Percentiles rank a stretch among this genome's conserved stretches.
phyloP scores from a whole-genome alignment of 2,797 vertebrate genomes.

The Falco concolor region DNA sequence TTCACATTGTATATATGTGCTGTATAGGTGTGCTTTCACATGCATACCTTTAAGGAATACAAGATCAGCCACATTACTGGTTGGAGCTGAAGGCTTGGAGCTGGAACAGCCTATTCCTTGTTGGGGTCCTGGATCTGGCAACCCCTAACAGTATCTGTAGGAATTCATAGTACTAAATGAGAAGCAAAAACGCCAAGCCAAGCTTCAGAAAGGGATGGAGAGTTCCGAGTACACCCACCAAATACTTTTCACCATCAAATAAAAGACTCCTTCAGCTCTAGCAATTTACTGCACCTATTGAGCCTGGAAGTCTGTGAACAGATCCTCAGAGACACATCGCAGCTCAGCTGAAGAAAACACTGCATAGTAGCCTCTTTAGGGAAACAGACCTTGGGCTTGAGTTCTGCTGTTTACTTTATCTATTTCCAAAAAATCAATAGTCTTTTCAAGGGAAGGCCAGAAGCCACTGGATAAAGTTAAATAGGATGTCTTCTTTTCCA shows the following conservation, averaged over 20 bases:
- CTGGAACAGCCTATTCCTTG: background rate
- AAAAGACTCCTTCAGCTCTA: background rate
- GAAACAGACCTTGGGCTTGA: background rate
- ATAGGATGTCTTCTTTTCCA: background rate
- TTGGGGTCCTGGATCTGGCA: background rate
- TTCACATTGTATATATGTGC: background rate
- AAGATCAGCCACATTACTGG: background rate
- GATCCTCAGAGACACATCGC: background rate
- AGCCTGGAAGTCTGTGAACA: background rate
- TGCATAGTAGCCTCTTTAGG: background rate
- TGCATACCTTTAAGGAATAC: background rate
- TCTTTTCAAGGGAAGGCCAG: background rate
- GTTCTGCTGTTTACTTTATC: background rate
- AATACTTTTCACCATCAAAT: background rate
- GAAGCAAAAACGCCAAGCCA: background rate
- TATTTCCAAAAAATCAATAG: background rate
- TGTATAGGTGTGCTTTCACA: fast-evolving
- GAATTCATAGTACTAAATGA: background rate
- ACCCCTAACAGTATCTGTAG: background rate
- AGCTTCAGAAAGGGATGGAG: background rate
- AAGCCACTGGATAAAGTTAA: background rate
- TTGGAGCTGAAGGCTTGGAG: background rate
- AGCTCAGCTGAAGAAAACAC: background rate
- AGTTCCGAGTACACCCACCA: background rate
- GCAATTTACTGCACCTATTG: background rate